Conservation (phyloP, 2,113 vertebrate genomes). For the Cisticola juncidis region DNA sequence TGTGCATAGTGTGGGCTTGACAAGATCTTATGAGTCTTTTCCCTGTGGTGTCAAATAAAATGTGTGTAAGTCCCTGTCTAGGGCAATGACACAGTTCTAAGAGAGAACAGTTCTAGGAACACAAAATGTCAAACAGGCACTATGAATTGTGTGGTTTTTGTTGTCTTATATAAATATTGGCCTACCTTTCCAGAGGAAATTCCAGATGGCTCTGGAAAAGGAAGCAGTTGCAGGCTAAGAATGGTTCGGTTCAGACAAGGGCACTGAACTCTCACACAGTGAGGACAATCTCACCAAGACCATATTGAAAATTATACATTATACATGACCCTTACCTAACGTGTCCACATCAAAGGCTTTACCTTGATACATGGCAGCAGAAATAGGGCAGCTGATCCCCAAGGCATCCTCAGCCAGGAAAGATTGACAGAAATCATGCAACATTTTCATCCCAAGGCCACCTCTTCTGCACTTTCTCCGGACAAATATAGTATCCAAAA, state of each 20-base stretch:
- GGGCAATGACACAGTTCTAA: neutral
- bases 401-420: slow-evolving; percentile 80
- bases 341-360: neutral
- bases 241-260: neutral
- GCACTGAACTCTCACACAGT: neutral
- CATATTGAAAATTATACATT: neutral
- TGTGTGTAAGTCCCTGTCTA: neutral
- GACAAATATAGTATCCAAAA: slow-evolving; percentile 89
- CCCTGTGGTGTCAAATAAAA: neutral
- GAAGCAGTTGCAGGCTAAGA: neutral
- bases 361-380: slow-evolving; percentile 87
- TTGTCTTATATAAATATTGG: neutral
- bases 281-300: neutral
- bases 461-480: slow-evolving; percentile 71
- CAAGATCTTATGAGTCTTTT: neutral
- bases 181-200: slow-evolving; percentile 3
- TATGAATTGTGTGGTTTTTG: neutral
- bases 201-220: slow-evolving; percentile 3
- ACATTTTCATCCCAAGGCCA: slow-evolving; percentile 84
- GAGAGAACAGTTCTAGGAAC: neutral
- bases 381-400: slow-evolving; percentile 88
- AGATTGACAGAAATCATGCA: slow-evolving; percentile 85
- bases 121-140: neutral
- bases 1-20: neutral
- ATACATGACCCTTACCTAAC: neutral